These are phyloP conservation scores for Cepaea nemoralis DNA, from an alignment of 1,140 invertebrate species.

Conservation along the genomic window DNA sequence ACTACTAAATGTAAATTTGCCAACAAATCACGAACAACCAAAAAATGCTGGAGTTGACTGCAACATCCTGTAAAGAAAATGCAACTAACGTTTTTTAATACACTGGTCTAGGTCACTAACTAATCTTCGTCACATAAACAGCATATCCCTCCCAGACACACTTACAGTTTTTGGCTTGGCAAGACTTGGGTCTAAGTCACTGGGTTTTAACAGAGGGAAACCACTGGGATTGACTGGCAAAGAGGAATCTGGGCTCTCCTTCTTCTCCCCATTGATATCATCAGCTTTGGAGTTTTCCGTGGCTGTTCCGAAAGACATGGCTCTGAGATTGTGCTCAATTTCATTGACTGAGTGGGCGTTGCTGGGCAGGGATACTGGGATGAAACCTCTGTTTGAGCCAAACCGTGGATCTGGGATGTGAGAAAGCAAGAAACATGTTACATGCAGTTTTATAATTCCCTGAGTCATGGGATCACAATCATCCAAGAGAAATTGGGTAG, in stretches of 20 bases:
- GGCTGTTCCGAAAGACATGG: neutral
- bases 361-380: slow-evolving; percentile 23
- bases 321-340: slow-evolving; percentile 10
- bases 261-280: neutral
- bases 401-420: neutral
- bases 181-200: slow-evolving; percentile 38
- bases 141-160: neutral
- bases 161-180: slow-evolving; percentile 30
- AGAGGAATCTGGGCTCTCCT: neutral
- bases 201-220: slow-evolving; percentile 31
- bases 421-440: too few relatives aligned
- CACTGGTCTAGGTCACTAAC: too few relatives aligned
- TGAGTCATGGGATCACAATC: too few relatives aligned
- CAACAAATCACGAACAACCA: too few relatives aligned
- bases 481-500: too few relatives aligned
- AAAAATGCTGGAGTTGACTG: too few relatives aligned
- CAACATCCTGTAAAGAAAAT: too few relatives aligned
- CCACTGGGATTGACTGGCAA: neutral
- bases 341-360: neutral
- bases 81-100: too few relatives aligned
- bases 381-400: slow-evolving; percentile 3
- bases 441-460: too few relatives aligned
- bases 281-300: neutral
- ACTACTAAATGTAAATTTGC: too few relatives aligned
- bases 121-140: too few relatives aligned